A percentile compares a stretch with the other conserved stretches of the same genome.
Conservation (phyloP, 2,888 invertebrate genomes). For the Hoplodrina ambigua region DNA sequence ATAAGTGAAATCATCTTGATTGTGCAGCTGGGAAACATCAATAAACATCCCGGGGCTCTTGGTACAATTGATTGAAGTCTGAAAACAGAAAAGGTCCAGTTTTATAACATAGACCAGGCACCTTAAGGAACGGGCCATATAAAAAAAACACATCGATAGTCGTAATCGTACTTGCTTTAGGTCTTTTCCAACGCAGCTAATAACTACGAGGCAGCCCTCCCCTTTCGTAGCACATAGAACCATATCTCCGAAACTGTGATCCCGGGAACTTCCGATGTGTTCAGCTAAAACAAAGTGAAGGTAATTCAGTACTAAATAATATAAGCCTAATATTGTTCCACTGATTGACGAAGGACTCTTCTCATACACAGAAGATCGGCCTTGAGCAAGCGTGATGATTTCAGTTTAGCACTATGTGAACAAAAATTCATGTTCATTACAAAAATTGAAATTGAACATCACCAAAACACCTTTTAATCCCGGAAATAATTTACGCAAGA, state of each 20-base stretch:
- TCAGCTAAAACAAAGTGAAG: conserved; percentile 68
- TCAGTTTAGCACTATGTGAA: too few relatives aligned
- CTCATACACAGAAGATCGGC: too few relatives aligned
- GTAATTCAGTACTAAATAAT: neutral
- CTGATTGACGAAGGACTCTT: too few relatives aligned
- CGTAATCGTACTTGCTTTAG: conserved; percentile 72
- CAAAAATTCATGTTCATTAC: too few relatives aligned
- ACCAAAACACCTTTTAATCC: too few relatives aligned
- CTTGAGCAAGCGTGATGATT: too few relatives aligned
- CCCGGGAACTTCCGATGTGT: conserved; percentile 76
- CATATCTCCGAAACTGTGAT: conserved; percentile 66
- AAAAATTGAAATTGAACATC: too few relatives aligned
- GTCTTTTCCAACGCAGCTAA: conserved; percentile 69
- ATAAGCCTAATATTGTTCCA: too few relatives aligned
- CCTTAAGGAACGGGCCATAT: neutral
- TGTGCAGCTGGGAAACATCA: conserved; percentile 67
- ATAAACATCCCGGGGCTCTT: conserved; percentile 50
- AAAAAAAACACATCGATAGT: neutral
- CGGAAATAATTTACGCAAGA: too few relatives aligned
- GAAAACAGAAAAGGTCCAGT: conserved; percentile 32
- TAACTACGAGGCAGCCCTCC: conserved; percentile 70
- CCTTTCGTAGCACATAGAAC: conserved; percentile 48
- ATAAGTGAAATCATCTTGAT: conserved; percentile 65
- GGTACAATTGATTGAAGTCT: conserved; percentile 67
- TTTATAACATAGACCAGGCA: neutral